These are phyloP conservation scores for Drosophila buzzatii DNA, from an alignment of 2,888 invertebrate species.

Conservation along the genomic window DNA sequence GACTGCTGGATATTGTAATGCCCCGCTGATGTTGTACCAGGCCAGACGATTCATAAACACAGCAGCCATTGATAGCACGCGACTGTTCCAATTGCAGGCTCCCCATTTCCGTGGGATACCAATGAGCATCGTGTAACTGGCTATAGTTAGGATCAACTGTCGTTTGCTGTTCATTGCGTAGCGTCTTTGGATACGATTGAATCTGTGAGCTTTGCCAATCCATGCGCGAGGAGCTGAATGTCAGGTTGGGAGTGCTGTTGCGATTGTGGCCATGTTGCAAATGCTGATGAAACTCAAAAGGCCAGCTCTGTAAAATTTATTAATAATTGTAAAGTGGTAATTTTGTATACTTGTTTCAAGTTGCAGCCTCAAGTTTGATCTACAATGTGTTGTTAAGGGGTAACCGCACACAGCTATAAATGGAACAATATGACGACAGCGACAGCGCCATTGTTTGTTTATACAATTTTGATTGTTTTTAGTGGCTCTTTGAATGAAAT, in stretches of 20 bases:
- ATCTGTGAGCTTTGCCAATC: conserved; percentile 65
- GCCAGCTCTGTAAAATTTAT: conserved; percentile 89
- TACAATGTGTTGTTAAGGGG: not conserved
- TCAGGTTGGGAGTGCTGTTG: conserved; percentile 37
- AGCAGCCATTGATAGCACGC: conserved; percentile 33
- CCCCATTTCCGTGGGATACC: conserved; percentile 59
- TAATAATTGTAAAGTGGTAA: not conserved
- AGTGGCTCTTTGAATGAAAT: conserved; percentile 58
- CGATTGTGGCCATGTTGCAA: conserved; percentile 49
- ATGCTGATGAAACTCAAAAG: conserved; percentile 90
- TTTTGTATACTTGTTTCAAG: not conserved
- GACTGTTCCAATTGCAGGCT: conserved; percentile 60
- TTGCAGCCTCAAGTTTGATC: not conserved
- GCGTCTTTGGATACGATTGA: conserved; percentile 56
- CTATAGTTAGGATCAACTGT: conserved; percentile 46
- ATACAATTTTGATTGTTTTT: conserved; percentile 75
- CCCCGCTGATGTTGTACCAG: conserved; percentile 62
- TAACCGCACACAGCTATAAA: conserved; percentile 64
- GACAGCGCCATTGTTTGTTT: conserved; percentile 77
- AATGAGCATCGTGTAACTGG: conserved; percentile 60
- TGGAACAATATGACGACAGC: conserved; percentile 64
- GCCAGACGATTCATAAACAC: conserved; percentile 64
- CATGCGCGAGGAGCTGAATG: conserved; percentile 57
- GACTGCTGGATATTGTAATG: conserved; percentile 60
- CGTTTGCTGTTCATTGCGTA: conserved; percentile 46